Evolutionary conservation across 1,140 invertebrate genomes (phyloP).

Genomic region (Papilio dardanus): DNA sequence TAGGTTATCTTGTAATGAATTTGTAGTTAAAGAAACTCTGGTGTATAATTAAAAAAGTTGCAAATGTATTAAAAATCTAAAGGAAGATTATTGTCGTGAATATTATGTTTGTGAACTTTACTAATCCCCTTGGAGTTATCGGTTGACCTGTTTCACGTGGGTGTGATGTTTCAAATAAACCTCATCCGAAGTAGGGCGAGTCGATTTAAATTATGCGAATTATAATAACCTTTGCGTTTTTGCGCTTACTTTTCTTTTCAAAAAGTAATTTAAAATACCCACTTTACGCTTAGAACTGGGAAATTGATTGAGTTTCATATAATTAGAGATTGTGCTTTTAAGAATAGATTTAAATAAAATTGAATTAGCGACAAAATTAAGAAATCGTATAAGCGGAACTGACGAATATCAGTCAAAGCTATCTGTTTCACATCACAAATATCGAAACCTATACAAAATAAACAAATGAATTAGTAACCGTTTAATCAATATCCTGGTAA

Average conservation of each 20-base stretch:
- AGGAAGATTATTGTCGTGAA: neutral
- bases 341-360: neutral
- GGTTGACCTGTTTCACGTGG: conserved; percentile 2
- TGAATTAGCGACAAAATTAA: too few relatives aligned
- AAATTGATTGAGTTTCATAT: neutral
- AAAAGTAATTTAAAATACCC: neutral
- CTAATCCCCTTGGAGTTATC: conserved; percentile 1
- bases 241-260: neutral
- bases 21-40: too few relatives aligned
- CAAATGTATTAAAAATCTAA: too few relatives aligned
- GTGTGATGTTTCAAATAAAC: conserved; percentile 1
- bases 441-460: neutral
- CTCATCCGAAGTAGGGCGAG: conserved; percentile 15
- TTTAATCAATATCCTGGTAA: neutral
- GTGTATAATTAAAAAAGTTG: neutral
- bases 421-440: too few relatives aligned
- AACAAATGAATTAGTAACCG: too few relatives aligned
- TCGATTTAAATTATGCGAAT: conserved; percentile 12
- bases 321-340: too few relatives aligned
- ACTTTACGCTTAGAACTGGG: neutral
- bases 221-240: neutral
- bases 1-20: too few relatives aligned
- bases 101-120: neutral
- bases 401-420: too few relatives aligned
- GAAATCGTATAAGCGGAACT: too few relatives aligned